Evolutionary conservation across 2,797 vertebrate species (phyloP).

Genomic region (Syngnathus rostellatus): DNA sequence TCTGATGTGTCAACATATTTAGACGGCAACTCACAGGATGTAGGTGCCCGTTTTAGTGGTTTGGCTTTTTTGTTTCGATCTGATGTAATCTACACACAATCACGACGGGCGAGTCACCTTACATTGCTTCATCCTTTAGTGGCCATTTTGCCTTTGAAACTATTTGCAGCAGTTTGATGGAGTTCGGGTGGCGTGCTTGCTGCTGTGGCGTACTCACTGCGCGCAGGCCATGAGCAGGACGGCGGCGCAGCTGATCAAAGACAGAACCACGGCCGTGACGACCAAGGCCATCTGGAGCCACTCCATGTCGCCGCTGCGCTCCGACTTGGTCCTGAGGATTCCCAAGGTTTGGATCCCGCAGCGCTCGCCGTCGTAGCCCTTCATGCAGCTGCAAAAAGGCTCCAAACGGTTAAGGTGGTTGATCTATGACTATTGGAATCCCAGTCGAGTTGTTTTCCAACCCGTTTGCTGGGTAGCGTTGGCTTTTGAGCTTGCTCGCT

Average conservation of each 20-base stretch:
- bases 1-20: constrained; percentile 37
- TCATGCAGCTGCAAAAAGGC: constrained; percentile 57
- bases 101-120: no score
- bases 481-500: no score
- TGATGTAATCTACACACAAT: not conserved
- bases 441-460: no score
- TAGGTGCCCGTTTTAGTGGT: not conserved
- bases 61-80: constrained; percentile 1
- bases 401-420: not conserved
- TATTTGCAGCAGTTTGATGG: no score
- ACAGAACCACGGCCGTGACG: constrained; percentile 67
- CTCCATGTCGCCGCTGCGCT: constrained; percentile 19
- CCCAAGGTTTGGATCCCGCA: constrained; percentile 65
- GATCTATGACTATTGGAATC: no score
- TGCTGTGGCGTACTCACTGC: constrained; percentile 57
- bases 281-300: constrained; percentile 63
- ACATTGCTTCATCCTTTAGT: not conserved
- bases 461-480: no score
- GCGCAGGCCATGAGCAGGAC: constrained; percentile 70
- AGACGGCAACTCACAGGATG: constrained; percentile 22
- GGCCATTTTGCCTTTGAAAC: not conserved
- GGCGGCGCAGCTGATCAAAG: constrained; percentile 68
- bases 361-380: constrained; percentile 66
- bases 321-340: not conserved
- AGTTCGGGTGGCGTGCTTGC: no score